Base-by-base conservation (phyloP, 37 sponge, comb jelly and placozoan genomes). In the Ianthella basta region DNA sequence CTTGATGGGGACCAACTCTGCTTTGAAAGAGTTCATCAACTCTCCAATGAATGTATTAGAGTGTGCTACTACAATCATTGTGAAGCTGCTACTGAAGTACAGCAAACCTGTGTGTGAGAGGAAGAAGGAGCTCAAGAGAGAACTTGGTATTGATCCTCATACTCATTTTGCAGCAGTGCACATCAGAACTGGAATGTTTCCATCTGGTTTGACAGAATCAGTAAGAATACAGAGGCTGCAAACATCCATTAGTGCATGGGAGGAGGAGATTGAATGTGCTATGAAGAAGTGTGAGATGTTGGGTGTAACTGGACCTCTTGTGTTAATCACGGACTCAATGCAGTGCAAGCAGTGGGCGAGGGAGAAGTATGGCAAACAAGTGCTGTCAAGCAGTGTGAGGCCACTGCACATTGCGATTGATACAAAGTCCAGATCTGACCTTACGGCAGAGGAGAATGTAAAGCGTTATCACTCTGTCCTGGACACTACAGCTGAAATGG, bases 121-220 rank as follows among this genome's bases (percentile, higher is more conserved):
- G 34, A 35, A 30, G 34, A 30, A 32, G 35, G 18, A 35, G 70
- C 34, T 69, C 70, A 69, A 69, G 70, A 69, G 34, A 35, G 12
- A 16, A 35, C 34, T 32, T 32, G 70, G 70, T 30, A 6, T 69
- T 44, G 50, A 8, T 18, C 70, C 70, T 34, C 2, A 69, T 32
- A 34, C 70, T 6, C 70, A 32, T 35, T 69, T 34, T 69, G 34
- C 34, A 34, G 70, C 35, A 5, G 70, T 69, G 18, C 70, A 69
- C 35, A 69, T 69, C 8, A 32, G 70, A 69, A 69, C 70, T 24
- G 70, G 70, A 4, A 69, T 69, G 70, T 69, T 69, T 69, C 70
- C 34, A 30, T 18, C 29, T 30, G 70, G 70, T 16, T 18, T 30
- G 34, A 16, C n/a, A n/a, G n/a, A n/a, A n/a, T n/a, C n/a, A n/a